Evolutionary conservation across 2,113 vertebrate genomes (phyloP), one percentile per base, ranked within the genome.

Genomic region (Xenopus laevis): DNA sequence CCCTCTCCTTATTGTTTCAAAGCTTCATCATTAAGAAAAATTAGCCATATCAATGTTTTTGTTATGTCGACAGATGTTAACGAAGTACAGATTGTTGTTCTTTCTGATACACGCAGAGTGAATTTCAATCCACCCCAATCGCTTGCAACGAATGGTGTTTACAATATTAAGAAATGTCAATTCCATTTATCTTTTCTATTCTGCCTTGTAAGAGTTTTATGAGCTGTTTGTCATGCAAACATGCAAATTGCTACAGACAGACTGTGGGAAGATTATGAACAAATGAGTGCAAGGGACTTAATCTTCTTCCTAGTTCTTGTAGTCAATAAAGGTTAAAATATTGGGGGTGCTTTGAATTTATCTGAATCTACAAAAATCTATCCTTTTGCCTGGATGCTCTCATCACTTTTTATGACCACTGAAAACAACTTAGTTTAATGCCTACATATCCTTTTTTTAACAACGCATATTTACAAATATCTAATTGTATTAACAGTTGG

Each of bases 11-110:
- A 78, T 84, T 82, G 78, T 69, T 78, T 79, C 82, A 82, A 84
- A 86, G 88, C 85, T 85, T 79, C 82, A 84, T 79, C 83, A 83
- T 89, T 89, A 86, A 87, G 87, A 73, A 71, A 84, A 89, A 91
- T 84, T 90, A 87, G 83, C 68, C 84, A 86, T 87, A 66, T 78
- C 90, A 90, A 83, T 83, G 86, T 89, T 89, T 85, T 78, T 79
- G 74, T 87, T 84, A 79, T 65, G 64, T 82, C 83, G 83, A 86
- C 88, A 91, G 87, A 90, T 89, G 90, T 85, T 87, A 89, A 88
- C 84, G 83, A 89, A 90, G 79, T 80, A 76, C 83, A 74, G 78
- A 83, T 84, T 82, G 79, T 81, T 79, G 65, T 87, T 89, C 81
- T 78, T 80, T 27, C 82, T 87, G 86, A 87, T 85, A 85, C 81